Evolutionary conservation across 2,888 invertebrate species (phyloP).

Genomic region (Ashinkailepas kermadecensis): DNA sequence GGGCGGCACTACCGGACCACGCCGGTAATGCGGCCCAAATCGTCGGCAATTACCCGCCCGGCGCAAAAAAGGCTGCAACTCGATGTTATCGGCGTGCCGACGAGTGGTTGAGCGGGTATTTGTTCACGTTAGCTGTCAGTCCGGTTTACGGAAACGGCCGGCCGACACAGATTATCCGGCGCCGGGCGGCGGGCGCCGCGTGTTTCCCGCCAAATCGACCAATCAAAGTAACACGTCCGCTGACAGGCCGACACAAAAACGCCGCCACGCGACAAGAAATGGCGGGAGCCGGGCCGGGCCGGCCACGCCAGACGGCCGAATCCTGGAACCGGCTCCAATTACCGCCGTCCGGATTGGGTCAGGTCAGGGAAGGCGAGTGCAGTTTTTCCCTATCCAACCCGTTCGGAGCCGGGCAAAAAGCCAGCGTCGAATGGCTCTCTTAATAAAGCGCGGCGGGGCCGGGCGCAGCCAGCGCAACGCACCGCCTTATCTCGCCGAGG

Average conservation of each 20-base stretch:
- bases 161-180: background rate
- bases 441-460: background rate
- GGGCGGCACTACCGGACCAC: background rate
- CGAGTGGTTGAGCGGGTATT: background rate
- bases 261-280: no score
- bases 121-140: background rate
- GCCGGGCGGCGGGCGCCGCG: background rate
- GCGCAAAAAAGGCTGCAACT: background rate
- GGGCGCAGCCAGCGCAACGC: background rate
- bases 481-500: background rate
- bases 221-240: background rate
- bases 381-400: background rate
- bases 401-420: background rate
- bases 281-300: background rate
- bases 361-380: background rate
- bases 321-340: background rate
- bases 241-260: background rate
- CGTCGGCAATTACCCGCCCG: background rate
- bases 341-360: background rate
- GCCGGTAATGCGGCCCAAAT: background rate
- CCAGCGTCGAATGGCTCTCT: background rate
- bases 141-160: background rate
- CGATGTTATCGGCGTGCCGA: background rate
- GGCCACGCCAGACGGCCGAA: background rate
- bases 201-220: background rate